Evolutionary conservation across 2,888 invertebrate species (phyloP).

Genomic region (Prosapia bicincta): DNA sequence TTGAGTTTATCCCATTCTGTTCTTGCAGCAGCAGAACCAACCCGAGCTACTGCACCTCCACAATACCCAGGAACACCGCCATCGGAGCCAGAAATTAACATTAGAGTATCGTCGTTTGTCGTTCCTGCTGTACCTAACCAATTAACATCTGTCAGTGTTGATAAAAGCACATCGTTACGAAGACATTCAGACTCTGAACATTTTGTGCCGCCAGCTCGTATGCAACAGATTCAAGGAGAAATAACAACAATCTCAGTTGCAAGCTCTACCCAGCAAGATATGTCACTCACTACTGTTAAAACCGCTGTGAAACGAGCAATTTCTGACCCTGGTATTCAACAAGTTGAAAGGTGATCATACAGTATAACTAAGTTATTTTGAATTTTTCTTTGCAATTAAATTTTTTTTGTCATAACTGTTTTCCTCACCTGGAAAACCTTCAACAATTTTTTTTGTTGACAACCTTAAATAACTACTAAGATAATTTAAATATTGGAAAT

Average conservation of each 20-base stretch:
- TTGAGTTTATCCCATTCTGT: background rate
- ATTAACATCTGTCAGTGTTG: conserved; percentile 37
- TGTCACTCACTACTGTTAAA: conserved; percentile 62
- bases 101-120: conserved; percentile 50
- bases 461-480: too few relatives aligned
- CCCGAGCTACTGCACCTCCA: conserved; percentile 43
- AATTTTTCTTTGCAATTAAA: too few relatives aligned
- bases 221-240: conserved; percentile 42
- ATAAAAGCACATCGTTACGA: conserved; percentile 48
- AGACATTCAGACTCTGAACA: conserved; percentile 58
- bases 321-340: conserved; percentile 67
- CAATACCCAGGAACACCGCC: conserved; percentile 48
- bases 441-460: too few relatives aligned
- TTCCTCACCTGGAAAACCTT: too few relatives aligned
- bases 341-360: conserved; percentile 38
- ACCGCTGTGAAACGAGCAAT: conserved; percentile 68
- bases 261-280: conserved; percentile 36
- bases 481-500: too few relatives aligned
- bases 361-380: too few relatives aligned
- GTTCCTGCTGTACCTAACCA: conserved; percentile 53
- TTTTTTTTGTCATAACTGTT: too few relatives aligned
- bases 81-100: conserved; percentile 43
- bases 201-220: conserved; percentile 49
- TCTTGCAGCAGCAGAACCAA: conserved; percentile 11
- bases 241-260: background rate